A percentile compares a stretch with the other conserved stretches of the same genome.
Evolutionary conservation across 1,140 invertebrate genomes (phyloP).

Genomic region (Pseudomyrmex sp.): DNA sequence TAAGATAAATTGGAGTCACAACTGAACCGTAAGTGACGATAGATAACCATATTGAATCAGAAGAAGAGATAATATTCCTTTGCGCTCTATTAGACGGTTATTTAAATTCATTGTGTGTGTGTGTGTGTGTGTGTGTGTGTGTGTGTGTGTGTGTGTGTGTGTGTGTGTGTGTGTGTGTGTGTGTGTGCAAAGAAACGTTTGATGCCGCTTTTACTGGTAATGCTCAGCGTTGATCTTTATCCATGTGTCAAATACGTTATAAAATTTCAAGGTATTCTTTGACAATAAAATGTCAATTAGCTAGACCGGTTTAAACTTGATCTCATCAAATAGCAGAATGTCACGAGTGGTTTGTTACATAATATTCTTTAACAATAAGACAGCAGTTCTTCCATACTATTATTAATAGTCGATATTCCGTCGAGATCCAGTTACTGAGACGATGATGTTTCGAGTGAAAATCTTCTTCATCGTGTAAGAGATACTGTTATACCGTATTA

Average conservation of each 20-base stretch:
- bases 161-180: neutral
- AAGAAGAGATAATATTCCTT: conserved; percentile 22
- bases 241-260: neutral
- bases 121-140: neutral
- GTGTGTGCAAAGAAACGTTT: neutral
- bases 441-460: neutral
- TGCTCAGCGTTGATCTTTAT: neutral
- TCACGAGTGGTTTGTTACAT: neutral
- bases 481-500: neutral
- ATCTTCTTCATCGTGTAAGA: neutral
- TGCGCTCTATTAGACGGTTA: neutral
- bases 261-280: neutral
- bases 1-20: conserved; percentile 63
- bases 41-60: conserved; percentile 54
- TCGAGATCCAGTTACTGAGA: neutral
- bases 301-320: neutral
- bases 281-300: conserved; percentile 35
- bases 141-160: no score
- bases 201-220: conserved; percentile 3
- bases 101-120: no score
- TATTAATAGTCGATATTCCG: neutral
- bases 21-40: conserved; percentile 51
- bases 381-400: neutral
- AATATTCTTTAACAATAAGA: conserved; percentile 2
- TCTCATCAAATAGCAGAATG: neutral